Conservation (phyloP, 2,888 invertebrate species). For the Drosophila mulleri region DNA sequence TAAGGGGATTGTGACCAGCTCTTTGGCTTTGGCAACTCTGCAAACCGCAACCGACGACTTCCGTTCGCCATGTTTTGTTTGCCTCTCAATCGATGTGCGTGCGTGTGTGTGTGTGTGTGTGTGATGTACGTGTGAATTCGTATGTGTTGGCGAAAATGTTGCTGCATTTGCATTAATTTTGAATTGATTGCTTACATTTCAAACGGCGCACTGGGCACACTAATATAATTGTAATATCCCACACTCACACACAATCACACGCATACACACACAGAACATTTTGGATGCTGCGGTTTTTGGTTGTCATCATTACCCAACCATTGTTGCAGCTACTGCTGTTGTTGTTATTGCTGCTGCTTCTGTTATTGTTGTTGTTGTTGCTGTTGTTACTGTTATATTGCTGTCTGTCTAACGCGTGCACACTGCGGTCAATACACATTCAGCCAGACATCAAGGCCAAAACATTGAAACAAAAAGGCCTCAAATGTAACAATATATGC, state of each 20-base stretch:
- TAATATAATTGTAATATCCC: constrained; percentile 79
- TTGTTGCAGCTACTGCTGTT: constrained; percentile 61
- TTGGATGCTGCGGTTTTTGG: constrained; percentile 67
- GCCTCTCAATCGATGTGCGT: constrained; percentile 34
- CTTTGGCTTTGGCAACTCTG: constrained; percentile 55
- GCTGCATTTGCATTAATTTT: constrained; percentile 81
- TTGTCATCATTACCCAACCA: constrained; percentile 80
- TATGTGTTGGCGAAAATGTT: constrained; percentile 59
- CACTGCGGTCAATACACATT: constrained; percentile 67
- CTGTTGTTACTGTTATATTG: constrained; percentile 30
- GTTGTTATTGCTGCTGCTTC: constrained; percentile 25
- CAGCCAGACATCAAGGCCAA: constrained; percentile 63
- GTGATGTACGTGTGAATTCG: constrained; percentile 7
- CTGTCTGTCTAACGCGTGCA: constrained; percentile 45
- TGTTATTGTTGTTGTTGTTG: constrained; percentile 54
- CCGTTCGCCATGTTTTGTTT: constrained; percentile 77
- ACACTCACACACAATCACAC: constrained; percentile 11
- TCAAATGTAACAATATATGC: constrained; percentile 24
- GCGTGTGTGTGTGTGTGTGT: constrained; percentile 11
- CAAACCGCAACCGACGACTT: constrained; percentile 77
- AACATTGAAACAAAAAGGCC: constrained; percentile 38
- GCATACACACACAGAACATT: constrained; percentile 35
- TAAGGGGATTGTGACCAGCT: constrained; percentile 30
- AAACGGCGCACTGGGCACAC: constrained; percentile 56
- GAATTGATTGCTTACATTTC: constrained; percentile 81